Evolutionary conservation across 2,113 vertebrate genomes (phyloP).

Genomic region (Ovis aries): ARS-UI_Ramb_v3.0 NC_056054.1:85059501-85060000

Average conservation of each 20-base stretch:
- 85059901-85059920: not conserved
- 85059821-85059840: not conserved
- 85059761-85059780: conserved; percentile 1
- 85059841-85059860: not conserved
- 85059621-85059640: conserved; percentile 24
- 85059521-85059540: not conserved
- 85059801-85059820: conserved; percentile 4
- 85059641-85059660: not conserved
- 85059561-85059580: conserved; percentile 48
- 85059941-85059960: not conserved
- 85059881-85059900: conserved; percentile 14
- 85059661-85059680: not conserved
- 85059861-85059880: conserved; percentile 25
- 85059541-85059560: conserved; percentile 37
- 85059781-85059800: conserved; percentile 28
- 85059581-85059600: not conserved
- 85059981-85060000: not conserved
- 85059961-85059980: not conserved
- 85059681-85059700: conserved; percentile 8
- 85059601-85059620: conserved; percentile 12
- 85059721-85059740: not conserved
- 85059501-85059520: not conserved
- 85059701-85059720: conserved; percentile 5
- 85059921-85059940: not conserved
- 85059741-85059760: not conserved